Evolutionary conservation across 2,797 vertebrate species (phyloP), one percentile per base, ranked within the genome.

Genomic region (Typhlichthys eigenmanni): DNA sequence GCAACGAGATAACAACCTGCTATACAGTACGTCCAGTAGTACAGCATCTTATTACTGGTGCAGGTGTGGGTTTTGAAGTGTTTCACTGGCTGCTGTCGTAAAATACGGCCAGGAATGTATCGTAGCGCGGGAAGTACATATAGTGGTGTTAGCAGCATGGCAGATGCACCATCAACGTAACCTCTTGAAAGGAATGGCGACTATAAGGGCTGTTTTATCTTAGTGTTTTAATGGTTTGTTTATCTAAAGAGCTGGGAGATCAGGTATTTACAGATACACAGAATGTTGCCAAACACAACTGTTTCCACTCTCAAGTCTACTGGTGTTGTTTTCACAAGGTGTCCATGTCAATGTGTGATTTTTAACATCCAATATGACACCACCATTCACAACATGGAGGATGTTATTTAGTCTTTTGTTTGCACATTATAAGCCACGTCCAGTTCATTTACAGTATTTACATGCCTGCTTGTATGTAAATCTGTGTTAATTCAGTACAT

Each of bases 171-270:
- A n/a, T 68, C 76, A 71, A 66, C 66, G 64, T 76, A 60, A 69
- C 78, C 73, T 69, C 74, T 71, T 76, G 87, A 78, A 76, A 78
- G 72, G 72, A 85, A 79, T 50, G 82, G 74, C 66, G 82, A 89
- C 75, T 77, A 82, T 71, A 88, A 86, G 88, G 89, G 85, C 87
- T 90, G 85, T 82, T 72, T 80, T 82, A 51, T 79, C 75, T 85
- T 71, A 57, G 66, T 82, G 83, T 77, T 58, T 72, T 66, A 29
- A 68, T 48, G 16, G 71, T 64, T 55, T 29, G 50, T 80, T 65
- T 81, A 50, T 68, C 74, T 46, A 55, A 76, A 64, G 75, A 77
- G 75, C 62, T 86, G 68, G 66, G 62, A 82, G 81, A 83, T 87
- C 84, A 87, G 82, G 82, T 83, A 79, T 76, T 72, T 1, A 19